Conservation (phyloP, 2,113 vertebrate species). For the Atlantisia rogersi region DNA sequence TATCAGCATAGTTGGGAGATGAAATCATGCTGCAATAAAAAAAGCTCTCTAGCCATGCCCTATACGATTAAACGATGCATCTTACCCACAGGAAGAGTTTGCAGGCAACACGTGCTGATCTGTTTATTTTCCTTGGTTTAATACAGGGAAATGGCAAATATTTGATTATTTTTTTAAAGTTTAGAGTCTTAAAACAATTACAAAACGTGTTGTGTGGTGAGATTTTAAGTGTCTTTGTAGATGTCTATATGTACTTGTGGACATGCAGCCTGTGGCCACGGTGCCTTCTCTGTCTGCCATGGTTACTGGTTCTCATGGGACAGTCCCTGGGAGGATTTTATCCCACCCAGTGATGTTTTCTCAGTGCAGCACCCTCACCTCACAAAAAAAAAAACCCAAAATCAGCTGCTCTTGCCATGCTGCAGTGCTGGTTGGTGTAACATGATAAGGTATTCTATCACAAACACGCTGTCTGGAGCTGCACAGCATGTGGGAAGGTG, state of each 20-base stretch:
- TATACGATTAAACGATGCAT: not conserved
- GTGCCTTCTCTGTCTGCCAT: not conserved
- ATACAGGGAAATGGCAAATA: not conserved
- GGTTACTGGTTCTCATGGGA: not conserved
- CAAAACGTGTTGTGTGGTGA: no score
- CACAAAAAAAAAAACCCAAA: not conserved
- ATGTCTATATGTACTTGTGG: fast-evolving
- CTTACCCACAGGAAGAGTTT: not conserved
- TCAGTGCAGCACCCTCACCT: not conserved
- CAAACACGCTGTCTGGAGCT: not conserved
- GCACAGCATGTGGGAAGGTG: fast-evolving
- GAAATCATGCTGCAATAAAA: conserved; percentile 45
- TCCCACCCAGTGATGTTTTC: not conserved
- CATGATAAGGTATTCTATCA: fast-evolving
- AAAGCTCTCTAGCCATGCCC: not conserved
- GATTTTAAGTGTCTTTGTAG: not conserved
- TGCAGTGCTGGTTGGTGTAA: not conserved
- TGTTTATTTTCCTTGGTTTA: not conserved
- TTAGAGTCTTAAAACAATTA: not conserved
- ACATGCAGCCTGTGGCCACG: not conserved
- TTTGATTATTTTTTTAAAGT: not conserved
- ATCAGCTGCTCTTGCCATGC: not conserved
- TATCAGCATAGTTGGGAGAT: conserved; percentile 36
- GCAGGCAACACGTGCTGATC: not conserved
- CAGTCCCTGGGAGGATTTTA: not conserved